Conservation (phyloP, 2,113 vertebrate species). For the Tringa solitaria region DNA sequence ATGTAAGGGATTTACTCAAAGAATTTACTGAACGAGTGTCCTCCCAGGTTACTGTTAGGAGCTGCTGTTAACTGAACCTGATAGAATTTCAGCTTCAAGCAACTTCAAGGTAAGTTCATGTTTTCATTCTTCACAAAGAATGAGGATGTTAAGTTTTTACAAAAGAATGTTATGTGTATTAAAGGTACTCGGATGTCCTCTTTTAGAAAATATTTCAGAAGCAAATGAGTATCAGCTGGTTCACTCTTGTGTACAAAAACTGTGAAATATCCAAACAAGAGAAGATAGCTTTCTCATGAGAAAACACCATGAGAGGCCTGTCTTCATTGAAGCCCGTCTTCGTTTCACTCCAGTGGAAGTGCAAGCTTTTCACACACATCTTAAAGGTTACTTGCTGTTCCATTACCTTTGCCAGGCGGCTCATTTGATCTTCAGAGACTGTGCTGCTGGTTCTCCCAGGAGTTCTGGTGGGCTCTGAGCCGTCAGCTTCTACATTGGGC, state of each 20-base stretch:
- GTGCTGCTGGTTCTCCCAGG: slow-evolving; percentile 94
- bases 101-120: not conserved
- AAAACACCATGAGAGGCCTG: not conserved
- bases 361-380: not conserved
- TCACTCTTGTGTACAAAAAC: not conserved
- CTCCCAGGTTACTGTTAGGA: not conserved
- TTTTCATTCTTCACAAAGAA: not conserved
- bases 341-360: not conserved
- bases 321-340: not conserved
- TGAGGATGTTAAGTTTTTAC: not conserved
- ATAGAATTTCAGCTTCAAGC: not conserved
- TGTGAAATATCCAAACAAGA: not conserved
- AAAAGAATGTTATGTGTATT: not conserved
- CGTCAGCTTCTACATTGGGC: slow-evolving; percentile 95
- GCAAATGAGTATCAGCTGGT: not conserved
- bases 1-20: not conserved
- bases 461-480: slow-evolving; percentile 89
- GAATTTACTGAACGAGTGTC: not conserved
- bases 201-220: not conserved
- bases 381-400: not conserved
- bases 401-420: slow-evolving; percentile 93
- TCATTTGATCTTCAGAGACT: slow-evolving; percentile 95
- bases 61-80: not conserved
- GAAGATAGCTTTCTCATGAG: not conserved
- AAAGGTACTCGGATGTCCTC: not conserved